Evolutionary conservation across 2,888 invertebrate species (phyloP), one percentile per base, ranked within the genome.

Genomic region (Melanostoma scalare): DNA sequence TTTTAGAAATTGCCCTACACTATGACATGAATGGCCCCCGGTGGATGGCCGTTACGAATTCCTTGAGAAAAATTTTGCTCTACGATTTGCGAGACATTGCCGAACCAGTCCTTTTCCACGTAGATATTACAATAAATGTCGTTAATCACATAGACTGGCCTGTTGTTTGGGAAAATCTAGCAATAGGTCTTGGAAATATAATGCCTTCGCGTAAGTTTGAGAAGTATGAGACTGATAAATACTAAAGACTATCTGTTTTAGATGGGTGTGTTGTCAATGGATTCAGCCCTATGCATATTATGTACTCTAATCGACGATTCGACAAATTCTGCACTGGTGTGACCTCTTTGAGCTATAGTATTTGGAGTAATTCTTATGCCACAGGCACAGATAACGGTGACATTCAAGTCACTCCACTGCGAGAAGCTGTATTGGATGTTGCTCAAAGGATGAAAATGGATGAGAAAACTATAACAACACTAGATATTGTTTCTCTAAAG

Each of bases 1-100:
- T 20, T 20, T 2, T n/a, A 90, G 91, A 78, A 61, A 61, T 91
- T 61, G 88, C 89, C n/a, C 38, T 90, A 8, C 91, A 91, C 68
- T 90, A 91, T 69, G 90, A 90, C 42, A 72, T 81, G 0, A 80
- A 82, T 36, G 91, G 89, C 6, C 85, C 88, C 4, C 88, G 90
- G 40, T 91, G 91, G 91, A 35, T 91, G 40, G 88, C 88, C 0
- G 87, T 87, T 8, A 86, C 86, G 4, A 82, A 85, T 6, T 20
- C 55, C 3, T 63, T 85, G 8, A 88, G 90, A 2, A 88, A 86
- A 61, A 56, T 89, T 6, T 40, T 85, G 4, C 44, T 89, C 5
- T 90, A 88, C 65, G 90, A 91, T 48, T 84, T 91, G 40, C 74
- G 86, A 2, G 87, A 89, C 40, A 85, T 88, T 40, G 85, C 78